Evolutionary conservation across 2,888 invertebrate species (phyloP).

Genomic region (Nycteola revayana): DNA sequence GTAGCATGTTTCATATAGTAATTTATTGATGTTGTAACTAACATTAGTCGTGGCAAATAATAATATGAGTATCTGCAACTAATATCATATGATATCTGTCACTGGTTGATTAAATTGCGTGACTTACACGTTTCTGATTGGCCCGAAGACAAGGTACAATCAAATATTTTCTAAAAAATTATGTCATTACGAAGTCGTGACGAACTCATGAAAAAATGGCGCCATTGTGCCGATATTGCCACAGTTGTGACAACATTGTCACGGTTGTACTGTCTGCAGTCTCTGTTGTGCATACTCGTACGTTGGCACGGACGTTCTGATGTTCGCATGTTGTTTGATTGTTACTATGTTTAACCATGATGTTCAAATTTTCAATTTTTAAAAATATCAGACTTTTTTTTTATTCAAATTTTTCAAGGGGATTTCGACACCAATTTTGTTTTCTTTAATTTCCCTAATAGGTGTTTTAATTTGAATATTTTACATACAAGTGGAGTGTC

Average conservation of each 20-base stretch:
- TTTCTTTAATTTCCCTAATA: not conserved
- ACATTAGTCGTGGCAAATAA: no score
- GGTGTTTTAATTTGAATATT: not conserved
- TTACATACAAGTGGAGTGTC: slow-evolving; percentile 42
- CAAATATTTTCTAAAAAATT: no score
- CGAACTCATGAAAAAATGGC: not conserved
- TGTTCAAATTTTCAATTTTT: no score
- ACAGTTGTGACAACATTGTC: slow-evolving; percentile 1
- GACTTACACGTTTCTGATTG: no score
- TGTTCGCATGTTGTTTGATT: not conserved
- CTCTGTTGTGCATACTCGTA: not conserved
- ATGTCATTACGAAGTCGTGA: not conserved
- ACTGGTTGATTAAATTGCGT: no score
- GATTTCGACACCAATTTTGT: not conserved
- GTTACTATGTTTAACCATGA: not conserved
- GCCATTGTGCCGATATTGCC: not conserved
- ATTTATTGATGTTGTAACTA: no score
- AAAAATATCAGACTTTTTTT: not conserved
- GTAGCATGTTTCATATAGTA: no score
- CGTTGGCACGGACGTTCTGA: not conserved
- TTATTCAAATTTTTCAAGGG: not conserved
- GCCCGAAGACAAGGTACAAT: no score
- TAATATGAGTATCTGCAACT: no score
- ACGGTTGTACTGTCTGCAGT: not conserved
- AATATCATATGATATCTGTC: no score